These are phyloP conservation scores for Lepus timidus DNA, from an alignment of 2,113 vertebrate genomes.

Conservation along the genomic window DNA sequence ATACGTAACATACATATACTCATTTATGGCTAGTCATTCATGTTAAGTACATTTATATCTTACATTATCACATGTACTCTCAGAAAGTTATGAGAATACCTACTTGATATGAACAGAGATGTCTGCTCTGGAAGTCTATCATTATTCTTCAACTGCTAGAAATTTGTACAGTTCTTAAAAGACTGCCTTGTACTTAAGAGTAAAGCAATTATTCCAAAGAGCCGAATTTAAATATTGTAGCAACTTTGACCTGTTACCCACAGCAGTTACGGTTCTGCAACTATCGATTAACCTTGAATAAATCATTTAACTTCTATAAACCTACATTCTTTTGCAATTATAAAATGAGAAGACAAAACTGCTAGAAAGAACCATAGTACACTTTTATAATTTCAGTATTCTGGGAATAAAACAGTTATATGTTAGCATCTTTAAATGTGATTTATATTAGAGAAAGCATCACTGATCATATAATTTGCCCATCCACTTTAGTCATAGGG, in stretches of 20 bases:
- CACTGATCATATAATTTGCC: neutral
- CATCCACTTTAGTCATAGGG: neutral
- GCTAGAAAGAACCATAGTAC: neutral
- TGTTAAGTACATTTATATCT: constrained; percentile 15
- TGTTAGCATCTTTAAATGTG: neutral
- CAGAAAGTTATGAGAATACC: constrained; percentile 19
- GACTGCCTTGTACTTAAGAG: constrained; percentile 26
- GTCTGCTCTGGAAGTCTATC: neutral
- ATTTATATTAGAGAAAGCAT: constrained; percentile 56
- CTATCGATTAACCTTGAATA: constrained; percentile 15
- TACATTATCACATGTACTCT: constrained; percentile 38
- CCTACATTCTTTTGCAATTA: constrained; percentile 34
- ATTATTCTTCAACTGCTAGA: constrained; percentile 37
- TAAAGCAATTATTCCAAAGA: constrained; percentile 32
- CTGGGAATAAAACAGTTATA: neutral
- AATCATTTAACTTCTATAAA: constrained; percentile 38
- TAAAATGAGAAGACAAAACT: constrained; percentile 26
- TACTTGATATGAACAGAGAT: constrained; percentile 6
- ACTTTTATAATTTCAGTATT: constrained; percentile 26
- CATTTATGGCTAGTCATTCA: neutral
- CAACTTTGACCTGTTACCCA: neutral
- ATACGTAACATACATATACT: neutral
- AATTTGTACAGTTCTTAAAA: neutral
- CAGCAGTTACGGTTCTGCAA: neutral
- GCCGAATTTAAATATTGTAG: neutral